These are phyloP conservation scores for Uria aalge DNA, from an alignment of 2,113 vertebrate genomes.

Conservation along the genomic window DNA sequence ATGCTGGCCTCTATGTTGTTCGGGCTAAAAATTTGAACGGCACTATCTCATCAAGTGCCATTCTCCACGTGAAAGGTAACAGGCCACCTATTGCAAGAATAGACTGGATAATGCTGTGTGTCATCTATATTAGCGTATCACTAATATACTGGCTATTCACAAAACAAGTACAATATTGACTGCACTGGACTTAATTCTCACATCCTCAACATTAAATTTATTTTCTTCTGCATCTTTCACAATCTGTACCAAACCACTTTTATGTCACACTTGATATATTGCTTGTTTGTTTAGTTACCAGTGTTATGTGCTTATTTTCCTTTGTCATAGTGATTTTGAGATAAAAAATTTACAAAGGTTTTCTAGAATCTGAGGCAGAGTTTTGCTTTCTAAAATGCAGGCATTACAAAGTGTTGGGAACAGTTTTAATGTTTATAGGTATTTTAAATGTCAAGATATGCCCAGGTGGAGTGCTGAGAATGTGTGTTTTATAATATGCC, in stretches of 20 bases:
- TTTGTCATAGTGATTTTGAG: background rate
- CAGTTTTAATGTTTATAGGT: background rate
- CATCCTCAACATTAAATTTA: background rate
- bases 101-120: constrained; percentile 83
- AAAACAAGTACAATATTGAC: constrained; percentile 11
- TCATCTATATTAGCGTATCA: constrained; percentile 80
- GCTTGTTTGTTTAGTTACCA: constrained; percentile 1
- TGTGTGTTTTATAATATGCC: background rate
- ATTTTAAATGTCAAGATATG: background rate
- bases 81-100: constrained; percentile 70
- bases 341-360: background rate
- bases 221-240: constrained; percentile 13
- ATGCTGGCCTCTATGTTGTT: constrained; percentile 80
- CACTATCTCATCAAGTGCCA: constrained; percentile 75
- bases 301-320: background rate
- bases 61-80: constrained; percentile 81
- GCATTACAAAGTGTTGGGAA: background rate
- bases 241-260: background rate
- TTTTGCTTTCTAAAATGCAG: background rate
- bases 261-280: background rate
- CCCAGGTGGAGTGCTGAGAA: background rate
- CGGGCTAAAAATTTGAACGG: constrained; percentile 72
- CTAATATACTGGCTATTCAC: constrained; percentile 80
- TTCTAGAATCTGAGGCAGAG: background rate
- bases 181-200: background rate